Evolutionary conservation across 2,797 vertebrate species (phyloP).

Genomic region (Adelosebastes latens): DNA sequence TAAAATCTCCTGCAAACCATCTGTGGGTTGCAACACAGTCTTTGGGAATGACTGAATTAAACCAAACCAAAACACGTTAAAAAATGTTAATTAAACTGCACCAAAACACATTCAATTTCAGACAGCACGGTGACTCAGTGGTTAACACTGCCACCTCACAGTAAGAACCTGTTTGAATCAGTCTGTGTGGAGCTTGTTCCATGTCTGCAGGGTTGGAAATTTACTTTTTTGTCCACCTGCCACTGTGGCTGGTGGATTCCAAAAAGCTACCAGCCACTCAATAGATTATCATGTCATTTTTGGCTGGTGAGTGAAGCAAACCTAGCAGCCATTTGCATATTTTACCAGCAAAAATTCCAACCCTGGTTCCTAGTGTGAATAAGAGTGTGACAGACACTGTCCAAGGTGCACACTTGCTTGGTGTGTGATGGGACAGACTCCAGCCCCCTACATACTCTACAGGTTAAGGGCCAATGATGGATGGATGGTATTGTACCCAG

Average conservation of each 20-base stretch:
- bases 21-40: too few relatives aligned
- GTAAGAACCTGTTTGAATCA: neutral
- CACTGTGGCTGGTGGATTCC: too few relatives aligned
- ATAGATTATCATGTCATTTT: too few relatives aligned
- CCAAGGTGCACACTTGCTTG: neutral
- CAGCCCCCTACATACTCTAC: neutral
- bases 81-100: neutral
- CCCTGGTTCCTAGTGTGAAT: neutral
- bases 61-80: too few relatives aligned
- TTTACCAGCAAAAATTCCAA: too few relatives aligned
- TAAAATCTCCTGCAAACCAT: too few relatives aligned
- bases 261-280: too few relatives aligned
- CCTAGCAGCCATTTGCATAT: too few relatives aligned
- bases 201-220: neutral
- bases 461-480: neutral
- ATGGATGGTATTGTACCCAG: neutral
- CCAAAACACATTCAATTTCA: neutral
- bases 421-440: neutral
- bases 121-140: neutral
- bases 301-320: too few relatives aligned
- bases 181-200: neutral
- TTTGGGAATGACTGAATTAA: too few relatives aligned
- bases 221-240: too few relatives aligned
- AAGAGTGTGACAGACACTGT: neutral
- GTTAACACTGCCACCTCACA: neutral